These are phyloP conservation scores for Leucoraja ocellata DNA, from an alignment of 2,797 vertebrate species.

Conservation along the genomic window DNA sequence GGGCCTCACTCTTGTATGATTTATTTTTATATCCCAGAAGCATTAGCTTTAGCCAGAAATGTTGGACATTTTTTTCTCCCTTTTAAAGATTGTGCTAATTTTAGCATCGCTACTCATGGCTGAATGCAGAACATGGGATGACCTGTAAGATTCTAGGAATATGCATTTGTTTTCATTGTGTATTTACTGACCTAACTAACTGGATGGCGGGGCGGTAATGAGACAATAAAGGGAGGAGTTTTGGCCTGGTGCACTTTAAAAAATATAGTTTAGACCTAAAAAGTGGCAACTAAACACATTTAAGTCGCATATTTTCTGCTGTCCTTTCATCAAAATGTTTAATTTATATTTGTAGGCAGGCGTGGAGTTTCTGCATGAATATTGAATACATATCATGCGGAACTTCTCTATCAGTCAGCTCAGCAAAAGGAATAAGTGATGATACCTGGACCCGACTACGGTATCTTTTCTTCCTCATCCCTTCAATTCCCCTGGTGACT, in stretches of 20 bases:
- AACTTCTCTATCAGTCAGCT: neutral
- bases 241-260: no score
- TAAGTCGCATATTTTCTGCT: neutral
- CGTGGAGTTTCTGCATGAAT: neutral
- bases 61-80: neutral
- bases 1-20: neutral
- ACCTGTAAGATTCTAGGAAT: neutral
- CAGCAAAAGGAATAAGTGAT: neutral
- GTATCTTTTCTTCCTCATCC: neutral
- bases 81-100: neutral
- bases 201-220: neutral
- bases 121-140: neutral
- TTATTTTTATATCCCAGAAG: neutral
- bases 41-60: neutral
- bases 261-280: neutral
- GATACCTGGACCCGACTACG: neutral
- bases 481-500: neutral
- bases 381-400: neutral
- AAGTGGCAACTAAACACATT: neutral
- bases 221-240: no score
- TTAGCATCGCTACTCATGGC: neutral
- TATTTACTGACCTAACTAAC: neutral
- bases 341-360: neutral
- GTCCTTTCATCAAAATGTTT: constrained; percentile 2
- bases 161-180: neutral